A percentile compares a stretch with the other conserved stretches of the same genome.
Evolutionary conservation across 2,113 vertebrate species (phyloP).

Genomic region (Siphamia tubifer): DNA sequence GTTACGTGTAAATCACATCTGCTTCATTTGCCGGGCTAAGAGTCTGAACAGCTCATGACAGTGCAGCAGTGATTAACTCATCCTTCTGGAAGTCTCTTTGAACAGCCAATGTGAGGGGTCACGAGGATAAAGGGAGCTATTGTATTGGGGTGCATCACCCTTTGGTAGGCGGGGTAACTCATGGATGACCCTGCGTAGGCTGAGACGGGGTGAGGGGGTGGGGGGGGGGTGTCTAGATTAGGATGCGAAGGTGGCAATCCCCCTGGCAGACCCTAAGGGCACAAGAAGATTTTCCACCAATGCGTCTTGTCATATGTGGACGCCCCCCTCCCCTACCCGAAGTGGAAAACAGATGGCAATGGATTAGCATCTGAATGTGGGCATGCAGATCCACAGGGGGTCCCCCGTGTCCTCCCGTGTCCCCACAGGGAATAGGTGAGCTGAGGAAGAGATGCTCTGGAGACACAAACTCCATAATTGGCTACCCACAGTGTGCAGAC

Average conservation of each 20-base stretch:
- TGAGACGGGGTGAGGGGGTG: neutral
- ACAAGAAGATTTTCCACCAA: slow-evolving; percentile 13
- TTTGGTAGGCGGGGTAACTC: neutral
- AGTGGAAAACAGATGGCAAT: slow-evolving; percentile 61
- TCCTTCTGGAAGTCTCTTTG: slow-evolving; percentile 25
- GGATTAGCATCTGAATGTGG: slow-evolving; percentile 67
- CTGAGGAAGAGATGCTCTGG: slow-evolving; percentile 6
- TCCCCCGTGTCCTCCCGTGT: neutral
- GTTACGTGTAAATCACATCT: slow-evolving; percentile 46
- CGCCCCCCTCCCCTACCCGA: neutral
- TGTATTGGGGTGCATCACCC: slow-evolving; percentile 15
- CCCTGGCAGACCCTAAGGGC: slow-evolving; percentile 18
- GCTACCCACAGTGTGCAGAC: neutral
- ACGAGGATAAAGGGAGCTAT: slow-evolving; percentile 12
- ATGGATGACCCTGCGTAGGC: slow-evolving; percentile 8
- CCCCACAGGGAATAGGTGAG: slow-evolving; percentile 34
- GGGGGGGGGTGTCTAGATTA: neutral
- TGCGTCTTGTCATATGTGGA: too few relatives aligned
- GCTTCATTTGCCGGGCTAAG: slow-evolving; percentile 20
- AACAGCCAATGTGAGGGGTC: slow-evolving; percentile 11
- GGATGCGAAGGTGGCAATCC: slow-evolving; percentile 12
- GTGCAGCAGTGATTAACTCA: slow-evolving; percentile 21
- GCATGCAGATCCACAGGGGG: slow-evolving; percentile 16
- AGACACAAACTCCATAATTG: slow-evolving; percentile 52
- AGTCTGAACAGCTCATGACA: neutral